Conservation (phyloP, 2,888 invertebrate species). For the Drosophila tanythrix region DNA sequence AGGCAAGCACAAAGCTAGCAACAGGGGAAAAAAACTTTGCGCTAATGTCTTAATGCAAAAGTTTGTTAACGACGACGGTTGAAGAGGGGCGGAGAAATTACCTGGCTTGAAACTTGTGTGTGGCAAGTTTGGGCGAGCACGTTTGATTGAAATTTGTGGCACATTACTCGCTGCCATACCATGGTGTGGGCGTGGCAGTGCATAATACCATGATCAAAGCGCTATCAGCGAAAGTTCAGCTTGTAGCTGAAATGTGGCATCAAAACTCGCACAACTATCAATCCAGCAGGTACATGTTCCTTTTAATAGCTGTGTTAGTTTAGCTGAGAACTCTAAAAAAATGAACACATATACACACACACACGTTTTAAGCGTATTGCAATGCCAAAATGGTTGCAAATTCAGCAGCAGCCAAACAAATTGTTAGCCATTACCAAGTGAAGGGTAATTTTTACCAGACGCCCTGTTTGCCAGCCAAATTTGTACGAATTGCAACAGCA, state of each 20-base stretch:
- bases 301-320: constrained; percentile 39
- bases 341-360: constrained; percentile 12
- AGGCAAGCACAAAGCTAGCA: constrained; percentile 50
- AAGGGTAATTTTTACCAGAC: constrained; percentile 77
- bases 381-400: constrained; percentile 42
- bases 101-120: constrained; percentile 66
- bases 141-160: constrained; percentile 82
- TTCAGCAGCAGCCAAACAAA: constrained; percentile 69
- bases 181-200: constrained; percentile 8
- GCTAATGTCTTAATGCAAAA: constrained; percentile 81
- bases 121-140: constrained; percentile 70
- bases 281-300: constrained; percentile 7
- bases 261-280: constrained; percentile 33
- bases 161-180: constrained; percentile 56
- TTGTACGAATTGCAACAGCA: constrained; percentile 76
- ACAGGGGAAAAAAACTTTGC: constrained; percentile 65
- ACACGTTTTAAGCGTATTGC: constrained; percentile 54
- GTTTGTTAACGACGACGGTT: constrained; percentile 62
- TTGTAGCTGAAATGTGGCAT: constrained; percentile 50
- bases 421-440: constrained; percentile 75
- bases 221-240: constrained; percentile 51
- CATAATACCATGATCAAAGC: constrained; percentile 58
- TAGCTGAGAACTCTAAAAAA: neutral
- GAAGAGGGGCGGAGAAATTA: constrained; percentile 13
- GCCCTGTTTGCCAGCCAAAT: constrained; percentile 77